Conservation (phyloP, 2,888 invertebrate species). For the Trissoscelio sp. region DNA sequence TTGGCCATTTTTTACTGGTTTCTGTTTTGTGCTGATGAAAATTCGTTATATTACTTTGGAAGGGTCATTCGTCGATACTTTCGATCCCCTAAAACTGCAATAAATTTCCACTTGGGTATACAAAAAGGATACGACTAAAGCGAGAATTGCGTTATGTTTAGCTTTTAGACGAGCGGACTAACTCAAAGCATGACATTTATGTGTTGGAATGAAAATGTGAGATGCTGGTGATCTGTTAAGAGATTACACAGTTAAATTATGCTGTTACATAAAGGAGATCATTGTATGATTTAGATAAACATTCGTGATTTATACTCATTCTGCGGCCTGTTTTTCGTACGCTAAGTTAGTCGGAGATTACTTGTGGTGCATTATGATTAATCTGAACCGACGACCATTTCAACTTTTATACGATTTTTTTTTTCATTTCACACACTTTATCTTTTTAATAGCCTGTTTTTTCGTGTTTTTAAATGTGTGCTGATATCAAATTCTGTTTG, state of each 20-base stretch:
- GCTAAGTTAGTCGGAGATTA: constrained; percentile 48
- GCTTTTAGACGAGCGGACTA: constrained; percentile 46
- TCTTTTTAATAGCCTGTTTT: constrained; percentile 39
- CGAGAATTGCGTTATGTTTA: constrained; percentile 44
- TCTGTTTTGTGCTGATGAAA: constrained; percentile 5
- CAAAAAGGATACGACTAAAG: constrained; percentile 37
- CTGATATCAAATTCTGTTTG: not conserved
- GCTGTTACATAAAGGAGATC: constrained; percentile 53
- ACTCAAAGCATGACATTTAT: constrained; percentile 61
- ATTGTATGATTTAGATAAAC: constrained; percentile 63
- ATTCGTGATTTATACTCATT: constrained; percentile 50
- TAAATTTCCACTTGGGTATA: constrained; percentile 61
- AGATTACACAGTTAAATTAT: constrained; percentile 60
- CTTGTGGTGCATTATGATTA: constrained; percentile 54
- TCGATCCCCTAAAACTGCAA: constrained; percentile 13
- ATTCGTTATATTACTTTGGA: constrained; percentile 1
- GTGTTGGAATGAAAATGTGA: constrained; percentile 55
- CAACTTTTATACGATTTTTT: constrained; percentile 30
- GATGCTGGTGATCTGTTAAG: constrained; percentile 58
- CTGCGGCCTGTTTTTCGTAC: constrained; percentile 45
- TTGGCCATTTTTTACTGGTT: too few relatives aligned
- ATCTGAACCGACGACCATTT: constrained; percentile 40
- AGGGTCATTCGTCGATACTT: constrained; percentile 24
- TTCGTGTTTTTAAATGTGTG: constrained; percentile 24
- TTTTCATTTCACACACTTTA: constrained; percentile 34